Conservation (phyloP, 2,113 vertebrate species). For the rat (Rattus norvegicus) region DNA sequence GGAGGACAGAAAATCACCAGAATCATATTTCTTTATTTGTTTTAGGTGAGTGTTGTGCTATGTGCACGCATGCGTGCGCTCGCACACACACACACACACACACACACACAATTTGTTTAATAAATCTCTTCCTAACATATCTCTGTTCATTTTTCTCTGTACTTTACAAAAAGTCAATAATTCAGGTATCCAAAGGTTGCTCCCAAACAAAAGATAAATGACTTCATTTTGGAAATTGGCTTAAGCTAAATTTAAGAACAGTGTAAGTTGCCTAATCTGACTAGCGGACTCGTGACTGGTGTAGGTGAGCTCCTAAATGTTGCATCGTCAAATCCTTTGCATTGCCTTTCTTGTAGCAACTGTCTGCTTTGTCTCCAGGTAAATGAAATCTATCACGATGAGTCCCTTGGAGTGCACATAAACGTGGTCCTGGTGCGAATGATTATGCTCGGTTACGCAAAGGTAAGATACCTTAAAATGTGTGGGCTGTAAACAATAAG, state of each 20-base stretch:
- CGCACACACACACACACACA: too few species aligned
- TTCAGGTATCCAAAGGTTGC: neutral
- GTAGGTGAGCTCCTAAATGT: neutral
- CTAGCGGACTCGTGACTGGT: neutral
- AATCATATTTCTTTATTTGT: neutral
- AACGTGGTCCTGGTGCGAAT: conserved; percentile 98
- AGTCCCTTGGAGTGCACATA: conserved; percentile 96
- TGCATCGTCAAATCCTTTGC: neutral
- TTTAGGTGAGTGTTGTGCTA: conserved; percentile 1
- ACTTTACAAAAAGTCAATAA: neutral
- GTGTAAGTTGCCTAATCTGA: neutral
- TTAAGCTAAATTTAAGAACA: conserved; percentile 7
- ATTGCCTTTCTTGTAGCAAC: neutral
- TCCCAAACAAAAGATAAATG: neutral
- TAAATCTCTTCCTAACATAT: neutral
- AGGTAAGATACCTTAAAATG: conserved; percentile 86
- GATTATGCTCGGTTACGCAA: conserved; percentile 98
- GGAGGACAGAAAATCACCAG: neutral
- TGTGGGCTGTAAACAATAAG: neutral
- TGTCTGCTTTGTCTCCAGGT: conserved; percentile 87
- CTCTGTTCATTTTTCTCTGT: neutral
- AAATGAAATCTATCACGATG: conserved; percentile 99
- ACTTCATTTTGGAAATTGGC: neutral
- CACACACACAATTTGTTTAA: neutral
- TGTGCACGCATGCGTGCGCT: neutral